Conservation (phyloP, 2,113 vertebrate species). For the Phalacrocorax carbo region DNA sequence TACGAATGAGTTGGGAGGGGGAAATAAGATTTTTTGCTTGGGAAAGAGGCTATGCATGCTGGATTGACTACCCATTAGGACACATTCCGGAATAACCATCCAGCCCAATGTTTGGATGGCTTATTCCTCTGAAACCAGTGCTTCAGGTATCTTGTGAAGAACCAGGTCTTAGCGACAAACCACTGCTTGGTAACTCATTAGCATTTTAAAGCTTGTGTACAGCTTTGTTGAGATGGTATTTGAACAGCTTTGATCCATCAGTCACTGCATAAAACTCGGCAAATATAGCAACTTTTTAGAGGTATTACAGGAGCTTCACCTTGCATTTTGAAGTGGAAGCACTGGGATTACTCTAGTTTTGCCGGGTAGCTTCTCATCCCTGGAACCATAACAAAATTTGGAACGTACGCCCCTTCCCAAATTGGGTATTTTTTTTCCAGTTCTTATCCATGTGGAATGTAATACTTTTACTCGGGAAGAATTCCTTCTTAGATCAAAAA, state of each 20-base stretch:
- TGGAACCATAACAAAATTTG: background rate
- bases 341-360: background rate
- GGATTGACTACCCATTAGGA: background rate
- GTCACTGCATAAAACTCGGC: background rate
- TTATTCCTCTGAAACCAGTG: background rate
- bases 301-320: background rate
- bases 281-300: background rate
- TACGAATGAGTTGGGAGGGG: background rate
- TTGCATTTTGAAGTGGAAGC: background rate
- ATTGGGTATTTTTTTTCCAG: rapidly evolving
- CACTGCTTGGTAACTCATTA: background rate
- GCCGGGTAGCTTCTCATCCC: background rate
- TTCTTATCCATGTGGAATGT: background rate
- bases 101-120: background rate
- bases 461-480: background rate
- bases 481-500: background rate
- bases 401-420: background rate
- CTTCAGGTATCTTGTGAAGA: background rate
- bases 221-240: background rate
- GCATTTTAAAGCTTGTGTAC: background rate
- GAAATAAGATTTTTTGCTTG: background rate
- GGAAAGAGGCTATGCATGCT: background rate
- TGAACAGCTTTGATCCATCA: background rate
- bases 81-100: background rate
- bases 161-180: background rate